Evolutionary conservation across 92 coral and sea anemone genomes (phyloP), one percentile per base, ranked within the genome.

Genomic region (Pocillopora meandrina): DNA sequence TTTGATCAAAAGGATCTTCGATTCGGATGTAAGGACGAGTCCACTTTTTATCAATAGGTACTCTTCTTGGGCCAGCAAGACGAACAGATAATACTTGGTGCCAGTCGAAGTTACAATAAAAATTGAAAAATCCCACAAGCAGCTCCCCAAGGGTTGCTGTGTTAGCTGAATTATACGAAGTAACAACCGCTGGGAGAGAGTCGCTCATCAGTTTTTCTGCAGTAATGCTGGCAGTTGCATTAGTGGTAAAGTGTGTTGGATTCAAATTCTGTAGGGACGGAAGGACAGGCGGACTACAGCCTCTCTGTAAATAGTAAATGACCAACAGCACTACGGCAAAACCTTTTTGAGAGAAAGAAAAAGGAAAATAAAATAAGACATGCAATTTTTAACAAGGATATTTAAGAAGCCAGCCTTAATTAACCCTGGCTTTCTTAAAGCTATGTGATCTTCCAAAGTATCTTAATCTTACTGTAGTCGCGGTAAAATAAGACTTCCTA

Each of bases 221-320:
- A 49, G 79, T 60, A 33, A 42, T 71, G 71, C 56, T 73, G 79
- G 85, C 81, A 14, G 71, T 35, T 21, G 72, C 21, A 18, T 75
- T 56, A 47, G 64, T 59, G 20, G 65, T 85, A 87, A 92, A 92
- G 84, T 76, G 70, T 10, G 52, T 34, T n/a, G 90, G 90, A 72
- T 74, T 20, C 68, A 68, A 15, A 12, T 35, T 55, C 61, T 89
- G 95, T 61, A 92, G 66, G 12, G 87, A 77, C 9, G 90, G 90
- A 21, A 89, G 74, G 36, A 89, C 90, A 3, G 88, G 84, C 10
- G 95, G 95, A 1, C 78, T 71, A 75, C 95, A 91, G 49, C 95
- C 95, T n/a, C 9, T 78, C 77, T 92, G 95, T n/a, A 89, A 91
- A 82, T 85, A 92, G 81, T 89, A 75, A 42, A 89, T 71, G 12